Evolutionary conservation across 2,888 invertebrate genomes (phyloP).

Genomic region (Macropis europaea): DNA sequence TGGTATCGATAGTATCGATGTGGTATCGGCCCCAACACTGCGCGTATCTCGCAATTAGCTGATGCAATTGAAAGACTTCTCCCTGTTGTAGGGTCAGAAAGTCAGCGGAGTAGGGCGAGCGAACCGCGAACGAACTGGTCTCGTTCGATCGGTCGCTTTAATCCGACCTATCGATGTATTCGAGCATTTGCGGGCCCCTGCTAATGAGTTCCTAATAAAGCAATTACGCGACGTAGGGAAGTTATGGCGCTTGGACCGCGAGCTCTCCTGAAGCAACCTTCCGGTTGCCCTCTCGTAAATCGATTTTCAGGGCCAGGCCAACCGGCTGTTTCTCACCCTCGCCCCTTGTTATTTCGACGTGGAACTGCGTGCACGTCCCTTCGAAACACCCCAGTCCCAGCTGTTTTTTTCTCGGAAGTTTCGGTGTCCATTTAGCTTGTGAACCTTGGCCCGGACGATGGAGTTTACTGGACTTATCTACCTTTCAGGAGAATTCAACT

Average conservation of each 20-base stretch:
- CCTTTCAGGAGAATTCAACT: too few species aligned
- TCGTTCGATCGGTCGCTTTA: slow-evolving; percentile 37
- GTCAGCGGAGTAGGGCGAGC: background rate
- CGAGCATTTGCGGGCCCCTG: slow-evolving; percentile 31
- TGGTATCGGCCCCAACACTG: too few species aligned
- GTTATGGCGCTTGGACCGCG: slow-evolving; percentile 50
- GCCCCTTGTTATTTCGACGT: background rate
- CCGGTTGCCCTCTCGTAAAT: slow-evolving; percentile 35
- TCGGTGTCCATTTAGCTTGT: too few species aligned
- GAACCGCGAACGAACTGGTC: slow-evolving; percentile 20
- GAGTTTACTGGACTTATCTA: too few species aligned
- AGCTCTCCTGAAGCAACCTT: slow-evolving; percentile 41
- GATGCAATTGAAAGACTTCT: background rate
- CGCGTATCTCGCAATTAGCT: background rate
- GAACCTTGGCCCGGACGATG: too few species aligned
- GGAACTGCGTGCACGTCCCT: too few species aligned
- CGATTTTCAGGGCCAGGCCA: slow-evolving; percentile 30
- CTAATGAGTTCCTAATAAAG: slow-evolving; percentile 70
- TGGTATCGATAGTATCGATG: too few species aligned
- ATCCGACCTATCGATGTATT: slow-evolving; percentile 26
- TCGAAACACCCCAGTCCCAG: too few species aligned
- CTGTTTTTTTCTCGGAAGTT: too few species aligned
- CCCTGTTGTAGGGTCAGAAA: background rate
- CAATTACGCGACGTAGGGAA: slow-evolving; percentile 63
- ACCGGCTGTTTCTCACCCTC: slow-evolving; percentile 1